phyloP scores from a whole-genome alignment of 2,888 invertebrate species.

The Aporophyla nigra region DNA sequence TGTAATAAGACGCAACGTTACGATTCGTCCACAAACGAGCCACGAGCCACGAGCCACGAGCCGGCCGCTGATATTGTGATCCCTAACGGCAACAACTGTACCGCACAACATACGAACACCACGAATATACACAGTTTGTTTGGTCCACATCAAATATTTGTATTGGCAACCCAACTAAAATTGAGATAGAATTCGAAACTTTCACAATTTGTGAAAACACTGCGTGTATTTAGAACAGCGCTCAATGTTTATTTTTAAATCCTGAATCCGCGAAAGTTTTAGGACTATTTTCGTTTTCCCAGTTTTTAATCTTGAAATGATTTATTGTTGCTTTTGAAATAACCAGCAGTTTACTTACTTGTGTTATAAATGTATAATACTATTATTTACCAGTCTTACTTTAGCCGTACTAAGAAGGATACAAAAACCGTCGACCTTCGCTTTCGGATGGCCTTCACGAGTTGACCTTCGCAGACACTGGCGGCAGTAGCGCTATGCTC shows the following conservation, averaged over 20 bases:
- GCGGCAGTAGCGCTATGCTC: slow-evolving; percentile 5
- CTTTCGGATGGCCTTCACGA: slow-evolving; percentile 37
- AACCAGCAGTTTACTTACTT: background rate
- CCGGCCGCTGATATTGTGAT: slow-evolving; percentile 17
- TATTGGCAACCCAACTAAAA: slow-evolving; percentile 48
- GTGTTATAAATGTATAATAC: slow-evolving; percentile 1
- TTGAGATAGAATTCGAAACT: slow-evolving; percentile 41
- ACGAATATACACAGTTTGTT: slow-evolving; percentile 32
- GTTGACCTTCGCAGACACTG: slow-evolving; percentile 32
- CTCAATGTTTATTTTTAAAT: slow-evolving; percentile 36
- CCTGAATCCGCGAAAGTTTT: background rate
- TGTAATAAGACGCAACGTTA: background rate
- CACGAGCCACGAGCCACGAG: background rate
- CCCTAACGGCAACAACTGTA: slow-evolving; percentile 15
- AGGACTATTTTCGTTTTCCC: background rate
- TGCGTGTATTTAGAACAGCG: slow-evolving; percentile 21
- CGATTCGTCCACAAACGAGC: slow-evolving; percentile 23
- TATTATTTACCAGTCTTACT: background rate
- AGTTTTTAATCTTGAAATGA: background rate
- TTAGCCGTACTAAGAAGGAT: slow-evolving; percentile 12
- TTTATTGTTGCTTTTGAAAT: background rate
- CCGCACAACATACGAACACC: slow-evolving; percentile 26
- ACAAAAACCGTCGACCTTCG: slow-evolving; percentile 43
- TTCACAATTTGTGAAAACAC: slow-evolving; percentile 37
- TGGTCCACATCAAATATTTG: slow-evolving; percentile 52